Evolutionary conservation across 2,797 vertebrate genomes (phyloP).

Genomic region (Acrocephalus scirpaceus): DNA sequence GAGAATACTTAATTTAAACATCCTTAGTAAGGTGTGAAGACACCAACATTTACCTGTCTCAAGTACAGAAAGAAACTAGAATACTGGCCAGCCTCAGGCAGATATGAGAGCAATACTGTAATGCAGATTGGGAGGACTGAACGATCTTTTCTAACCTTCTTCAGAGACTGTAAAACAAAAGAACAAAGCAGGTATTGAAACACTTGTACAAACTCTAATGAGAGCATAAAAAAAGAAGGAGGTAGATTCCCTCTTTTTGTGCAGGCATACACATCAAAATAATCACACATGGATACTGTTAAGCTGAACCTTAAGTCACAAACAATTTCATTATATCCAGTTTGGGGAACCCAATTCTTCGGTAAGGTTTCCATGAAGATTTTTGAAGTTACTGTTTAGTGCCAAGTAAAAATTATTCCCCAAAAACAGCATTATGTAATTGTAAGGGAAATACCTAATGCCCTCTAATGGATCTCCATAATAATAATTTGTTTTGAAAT

Average conservation of each 20-base stretch:
- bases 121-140: conserved; percentile 89
- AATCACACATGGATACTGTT: background rate
- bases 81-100: conserved; percentile 94
- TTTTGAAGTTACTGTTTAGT: background rate
- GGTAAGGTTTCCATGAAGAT: background rate
- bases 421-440: background rate
- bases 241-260: background rate
- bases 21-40: background rate
- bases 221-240: background rate
- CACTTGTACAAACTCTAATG: background rate
- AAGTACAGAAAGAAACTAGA: conserved; percentile 97
- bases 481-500: background rate
- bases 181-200: background rate
- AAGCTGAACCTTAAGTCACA: background rate
- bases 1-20: background rate
- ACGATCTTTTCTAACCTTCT: conserved; percentile 90
- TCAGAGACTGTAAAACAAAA: conserved; percentile 84
- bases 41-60: conserved; percentile 82
- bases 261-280: background rate
- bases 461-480: background rate
- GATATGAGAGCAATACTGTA: conserved; percentile 93
- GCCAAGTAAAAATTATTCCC: background rate
- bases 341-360: background rate
- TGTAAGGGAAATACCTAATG: background rate
- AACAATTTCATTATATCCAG: background rate